A percentile compares a stretch with the other conserved stretches of the same genome.
Evolutionary conservation across 2,888 invertebrate species (phyloP).

Genomic region (Calameuta idolon): DNA sequence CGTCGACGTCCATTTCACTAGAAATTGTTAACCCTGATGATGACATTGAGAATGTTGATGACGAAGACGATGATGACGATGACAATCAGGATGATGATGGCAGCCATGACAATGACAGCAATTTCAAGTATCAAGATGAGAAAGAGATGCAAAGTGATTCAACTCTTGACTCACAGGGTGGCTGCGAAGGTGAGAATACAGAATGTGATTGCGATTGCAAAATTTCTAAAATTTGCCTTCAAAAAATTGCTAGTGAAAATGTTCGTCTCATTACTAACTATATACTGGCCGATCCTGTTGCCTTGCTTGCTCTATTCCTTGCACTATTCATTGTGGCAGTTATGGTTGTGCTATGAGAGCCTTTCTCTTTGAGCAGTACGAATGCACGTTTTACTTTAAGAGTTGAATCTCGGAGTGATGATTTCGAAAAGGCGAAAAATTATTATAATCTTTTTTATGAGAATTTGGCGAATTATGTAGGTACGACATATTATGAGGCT

Average conservation of each 20-base stretch:
- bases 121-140: neutral
- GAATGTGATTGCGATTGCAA: conserved; percentile 41
- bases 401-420: neutral
- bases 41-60: conserved; percentile 13
- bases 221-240: conserved; percentile 12
- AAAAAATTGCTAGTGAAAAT: conserved; percentile 30
- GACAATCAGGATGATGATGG: conserved; percentile 13
- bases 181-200: conserved; percentile 40
- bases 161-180: neutral
- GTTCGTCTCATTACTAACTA: conserved; percentile 56
- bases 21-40: conserved; percentile 12
- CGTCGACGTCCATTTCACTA: neutral
- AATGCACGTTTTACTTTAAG: neutral
- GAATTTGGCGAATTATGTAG: neutral
- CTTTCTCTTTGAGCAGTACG: neutral
- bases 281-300: conserved; percentile 53
- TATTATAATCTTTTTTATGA: neutral
- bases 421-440: neutral
- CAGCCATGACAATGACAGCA: neutral
- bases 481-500: neutral
- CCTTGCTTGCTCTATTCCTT: conserved; percentile 57
- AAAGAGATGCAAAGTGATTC: neutral
- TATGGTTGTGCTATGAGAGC: neutral
- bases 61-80: conserved; percentile 3
- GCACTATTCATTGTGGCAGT: conserved; percentile 36